phyloP scores from a whole-genome alignment of 1,140 invertebrate genomes.

The Holcopasites calliopsidis region DNA sequence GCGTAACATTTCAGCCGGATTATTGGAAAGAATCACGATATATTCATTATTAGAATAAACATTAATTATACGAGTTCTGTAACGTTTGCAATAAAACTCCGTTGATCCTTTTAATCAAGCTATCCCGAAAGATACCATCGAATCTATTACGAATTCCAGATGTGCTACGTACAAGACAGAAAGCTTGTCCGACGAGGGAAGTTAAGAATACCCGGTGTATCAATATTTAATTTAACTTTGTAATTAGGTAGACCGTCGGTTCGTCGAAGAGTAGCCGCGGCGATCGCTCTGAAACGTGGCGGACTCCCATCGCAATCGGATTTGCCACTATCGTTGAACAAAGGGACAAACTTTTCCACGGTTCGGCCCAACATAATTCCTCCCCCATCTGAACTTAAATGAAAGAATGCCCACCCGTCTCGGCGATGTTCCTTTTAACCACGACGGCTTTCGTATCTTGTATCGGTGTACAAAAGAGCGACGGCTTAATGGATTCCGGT shows the following conservation, averaged over 20 bases:
- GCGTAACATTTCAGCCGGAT: no score
- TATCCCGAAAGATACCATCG: no score
- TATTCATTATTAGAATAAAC: no score
- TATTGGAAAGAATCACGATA: no score
- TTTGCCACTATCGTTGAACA: conserved; percentile 7
- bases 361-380: background rate
- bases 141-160: background rate
- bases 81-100: no score
- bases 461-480: no score
- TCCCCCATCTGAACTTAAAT: conserved; percentile 20
- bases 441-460: background rate
- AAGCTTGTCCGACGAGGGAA: background rate
- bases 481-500: no score
- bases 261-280: conserved; percentile 8
- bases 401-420: conserved; percentile 5
- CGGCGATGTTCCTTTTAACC: conserved; percentile 4
- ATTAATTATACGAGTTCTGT: no score
- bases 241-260: conserved; percentile 17
- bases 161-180: background rate
- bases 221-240: conserved; percentile 32
- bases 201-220: background rate
- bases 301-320: conserved; percentile 18
- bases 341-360: background rate
- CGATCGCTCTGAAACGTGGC: conserved; percentile 2
- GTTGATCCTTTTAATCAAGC: no score